Percentiles rank a stretch among this genome's conserved stretches.
Evolutionary conservation across 2,888 invertebrate genomes (phyloP).

Genomic region (Orthonevra nobilis): DNA sequence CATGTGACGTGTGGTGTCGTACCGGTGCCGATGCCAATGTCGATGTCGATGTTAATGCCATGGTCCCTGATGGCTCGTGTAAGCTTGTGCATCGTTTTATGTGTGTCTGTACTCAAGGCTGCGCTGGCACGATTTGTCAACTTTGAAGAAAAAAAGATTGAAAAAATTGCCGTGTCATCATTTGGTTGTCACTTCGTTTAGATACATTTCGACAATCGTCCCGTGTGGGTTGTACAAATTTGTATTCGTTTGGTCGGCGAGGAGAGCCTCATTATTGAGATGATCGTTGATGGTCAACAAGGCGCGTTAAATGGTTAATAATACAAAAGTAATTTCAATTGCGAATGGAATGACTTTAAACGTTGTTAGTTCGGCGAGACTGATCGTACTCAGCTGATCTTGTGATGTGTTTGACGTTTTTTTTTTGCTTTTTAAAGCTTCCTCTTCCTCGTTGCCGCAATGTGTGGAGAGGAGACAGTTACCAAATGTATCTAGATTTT

Average conservation of each 20-base stretch:
- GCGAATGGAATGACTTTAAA: constrained; percentile 42
- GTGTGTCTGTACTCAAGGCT: constrained; percentile 45
- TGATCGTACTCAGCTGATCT: constrained; percentile 43
- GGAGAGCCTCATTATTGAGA: constrained; percentile 33
- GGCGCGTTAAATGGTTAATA: constrained; percentile 65
- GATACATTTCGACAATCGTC: constrained; percentile 24
- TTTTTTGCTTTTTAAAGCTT: constrained; percentile 34
- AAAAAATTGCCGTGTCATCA: constrained; percentile 62
- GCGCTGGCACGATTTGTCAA: constrained; percentile 62
- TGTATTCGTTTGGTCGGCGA: not conserved
- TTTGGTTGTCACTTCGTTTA: constrained; percentile 52
- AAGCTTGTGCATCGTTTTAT: not conserved
- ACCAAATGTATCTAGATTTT: constrained; percentile 11
- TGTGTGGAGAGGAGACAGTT: constrained; percentile 17
- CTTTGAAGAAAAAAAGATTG: constrained; percentile 34
- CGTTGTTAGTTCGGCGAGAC: not conserved
- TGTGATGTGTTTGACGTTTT: constrained; percentile 42
- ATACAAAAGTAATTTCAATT: constrained; percentile 61
- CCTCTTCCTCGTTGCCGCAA: constrained; percentile 52
- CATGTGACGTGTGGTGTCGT: too few species aligned
- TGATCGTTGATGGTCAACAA: constrained; percentile 63
- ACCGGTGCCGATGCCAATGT: too few species aligned
- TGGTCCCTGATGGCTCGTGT: constrained; percentile 17
- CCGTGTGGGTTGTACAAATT: constrained; percentile 8
- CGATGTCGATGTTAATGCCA: constrained; percentile 59